Evolutionary conservation across 2,888 invertebrate species (phyloP).

Genomic region (Spicauda simplicius): DNA sequence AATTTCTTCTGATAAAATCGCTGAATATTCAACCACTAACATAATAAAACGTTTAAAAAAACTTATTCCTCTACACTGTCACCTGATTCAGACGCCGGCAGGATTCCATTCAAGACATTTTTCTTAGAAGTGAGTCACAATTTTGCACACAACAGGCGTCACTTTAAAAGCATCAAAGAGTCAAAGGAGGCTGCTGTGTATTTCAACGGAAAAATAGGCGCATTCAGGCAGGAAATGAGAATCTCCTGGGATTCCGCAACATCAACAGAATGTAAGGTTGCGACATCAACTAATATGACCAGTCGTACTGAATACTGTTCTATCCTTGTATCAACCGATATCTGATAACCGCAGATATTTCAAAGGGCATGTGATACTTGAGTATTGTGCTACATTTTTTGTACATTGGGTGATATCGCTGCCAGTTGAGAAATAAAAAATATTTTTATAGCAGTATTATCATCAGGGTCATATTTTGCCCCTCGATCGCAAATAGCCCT

Average conservation of each 20-base stretch:
- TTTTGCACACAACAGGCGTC: constrained; percentile 42
- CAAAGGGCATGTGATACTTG: not conserved
- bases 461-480: too few relatives aligned
- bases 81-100: constrained; percentile 5
- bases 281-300: not conserved
- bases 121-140: constrained; percentile 17
- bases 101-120: constrained; percentile 22
- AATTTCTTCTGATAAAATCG: too few relatives aligned
- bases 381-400: not conserved
- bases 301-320: not conserved
- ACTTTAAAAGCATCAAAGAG: constrained; percentile 62
- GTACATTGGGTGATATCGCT: not conserved
- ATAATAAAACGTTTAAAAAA: not conserved
- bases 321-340: not conserved
- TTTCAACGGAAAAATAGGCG: constrained; percentile 67
- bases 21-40: too few relatives aligned
- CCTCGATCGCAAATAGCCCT: too few relatives aligned
- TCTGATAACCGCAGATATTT: not conserved
- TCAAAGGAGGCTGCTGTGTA: constrained; percentile 67
- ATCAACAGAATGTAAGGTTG: not conserved
- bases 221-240: constrained; percentile 76
- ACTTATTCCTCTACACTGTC: not conserved
- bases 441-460: not conserved
- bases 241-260: constrained; percentile 43
- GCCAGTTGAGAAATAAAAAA: not conserved